These are phyloP conservation scores for Physella acuta DNA, from an alignment of 1,140 invertebrate species.

Conservation along the genomic window DNA sequence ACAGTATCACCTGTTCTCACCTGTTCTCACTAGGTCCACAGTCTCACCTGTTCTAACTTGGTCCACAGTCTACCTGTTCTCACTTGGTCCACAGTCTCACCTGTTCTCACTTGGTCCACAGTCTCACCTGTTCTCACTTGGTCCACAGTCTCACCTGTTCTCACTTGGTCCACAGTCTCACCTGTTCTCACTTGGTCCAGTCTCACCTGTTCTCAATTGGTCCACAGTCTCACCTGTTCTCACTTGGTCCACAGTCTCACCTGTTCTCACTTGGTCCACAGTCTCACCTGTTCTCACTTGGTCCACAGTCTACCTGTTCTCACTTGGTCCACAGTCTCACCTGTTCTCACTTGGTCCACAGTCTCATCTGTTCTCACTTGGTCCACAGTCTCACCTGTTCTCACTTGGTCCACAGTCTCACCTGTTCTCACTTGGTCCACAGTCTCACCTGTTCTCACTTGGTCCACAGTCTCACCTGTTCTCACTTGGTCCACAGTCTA, in stretches of 20 bases:
- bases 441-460: conserved; percentile 55
- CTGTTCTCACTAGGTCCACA: conserved; percentile 52
- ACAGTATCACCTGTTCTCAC: conserved; percentile 54
- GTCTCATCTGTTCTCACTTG: too few relatives aligned
- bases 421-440: too few relatives aligned
- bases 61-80: too few relatives aligned
- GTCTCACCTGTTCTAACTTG: conserved; percentile 54
- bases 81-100: conserved; percentile 48
- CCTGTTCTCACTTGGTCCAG: conserved; percentile 53
- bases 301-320: too few relatives aligned
- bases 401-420: too few relatives aligned
- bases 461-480: conserved; percentile 55
- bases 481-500: too few relatives aligned
- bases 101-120: conserved; percentile 55
- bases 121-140: too few relatives aligned
- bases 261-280: too few relatives aligned
- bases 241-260: too few relatives aligned
- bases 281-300: conserved; percentile 55
- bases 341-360: conserved; percentile 55
- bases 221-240: conserved; percentile 54
- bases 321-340: conserved; percentile 48
- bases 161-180: conserved; percentile 56
- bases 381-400: conserved; percentile 52
- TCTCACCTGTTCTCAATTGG: too few relatives aligned
- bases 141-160: conserved; percentile 52